Evolutionary conservation across 2,797 vertebrate genomes (phyloP), one percentile per base, ranked within the genome.

Genomic region (Acipenser oxyrinchus): DNA sequence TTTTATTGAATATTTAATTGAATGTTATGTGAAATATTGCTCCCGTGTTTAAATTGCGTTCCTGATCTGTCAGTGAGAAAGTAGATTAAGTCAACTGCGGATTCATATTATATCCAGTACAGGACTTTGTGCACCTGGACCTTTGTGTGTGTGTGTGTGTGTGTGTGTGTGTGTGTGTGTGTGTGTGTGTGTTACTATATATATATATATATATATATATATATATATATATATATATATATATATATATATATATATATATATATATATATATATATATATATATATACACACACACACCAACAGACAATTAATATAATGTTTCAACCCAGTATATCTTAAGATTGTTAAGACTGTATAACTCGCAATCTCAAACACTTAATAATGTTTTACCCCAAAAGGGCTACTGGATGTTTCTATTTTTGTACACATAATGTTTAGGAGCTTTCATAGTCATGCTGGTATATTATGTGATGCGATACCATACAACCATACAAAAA

Each of bases 121-220:
- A 37, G 3, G 71, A 70, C 71, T 69, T 62, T 75, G 66, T 80
- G 72, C 77, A 72, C 73, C 50, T 63, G 51, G 71, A 66, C 67
- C 82, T 83, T 83, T 76, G 80, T 83, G 78, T 82, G 86, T 84
- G 23, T 37, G 23, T 37, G 23, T 37, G 23, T 37, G 23, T 23
- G 23, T 23, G 23, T 23, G 23, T 37, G 23, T 37, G 23, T 37
- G 23, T 37, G 23, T 37, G 23, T 37, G 23, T 37, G 23, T 37
- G 15, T 18, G 15, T 18, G 15, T 18, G 15, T 18, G 15, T 18
- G 15, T 18, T 18, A 18, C 15, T 18, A 18, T n/a, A n/a, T n/a
- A n/a, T 18, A 18, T 18, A 18, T 18, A 18, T 18, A 18, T 18
- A 18, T 18, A 18, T 18, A 18, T 18, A 18, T 18, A 18, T 18